Base-by-base conservation (phyloP, 2,888 invertebrate genomes). In the Athalia cordata region DNA sequence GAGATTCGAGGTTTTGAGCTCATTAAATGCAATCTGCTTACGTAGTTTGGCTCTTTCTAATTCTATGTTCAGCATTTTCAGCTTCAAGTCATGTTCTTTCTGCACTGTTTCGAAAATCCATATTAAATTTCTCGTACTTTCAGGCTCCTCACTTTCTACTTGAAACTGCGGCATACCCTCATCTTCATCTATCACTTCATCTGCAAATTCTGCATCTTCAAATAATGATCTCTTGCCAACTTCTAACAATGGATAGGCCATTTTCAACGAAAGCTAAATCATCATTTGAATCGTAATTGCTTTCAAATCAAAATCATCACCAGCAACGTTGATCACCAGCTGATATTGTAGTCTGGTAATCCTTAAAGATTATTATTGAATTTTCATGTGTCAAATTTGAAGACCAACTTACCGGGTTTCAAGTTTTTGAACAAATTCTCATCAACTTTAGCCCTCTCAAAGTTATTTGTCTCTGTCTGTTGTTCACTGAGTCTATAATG, bases 21-120 rank as follows among this genome's bases (percentile, higher is more conserved):
- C 86, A 68, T 87, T 86, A 3, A 84, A 76, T 4, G 87, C 87
- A 0, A 84, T 82, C 52, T 87, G 84, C 70, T 85, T 86, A 52
- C 86, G 85, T 52, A 88, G 50, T 49, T 86, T 86, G 0, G 85
- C 87, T 11, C 85, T 83, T 66, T 88, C 86, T 72, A 88, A 78
- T 62, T 88, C 86, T 1, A 85, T 81, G 4, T 85, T 81, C 13
- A 89, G 74, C 78, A 85, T 83, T 77, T 84, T 80, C n/a, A 87
- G 70, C 65, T 85, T 87, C 8, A 88, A 76, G 61, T 85, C 84
- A 75, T 86, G 87, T 70, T 88, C 86, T 15, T 82, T 83, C 45
- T 84, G 84, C 3, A 84, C 81, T 0, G 83, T 81, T 29, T 84
- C 83, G 67, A 84, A 81, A 43, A 83, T 79, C 82, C 85, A 84